These are phyloP conservation scores for Anomalospiza imberbis DNA, from an alignment of 2,797 vertebrate species.

Conservation along the genomic window DNA sequence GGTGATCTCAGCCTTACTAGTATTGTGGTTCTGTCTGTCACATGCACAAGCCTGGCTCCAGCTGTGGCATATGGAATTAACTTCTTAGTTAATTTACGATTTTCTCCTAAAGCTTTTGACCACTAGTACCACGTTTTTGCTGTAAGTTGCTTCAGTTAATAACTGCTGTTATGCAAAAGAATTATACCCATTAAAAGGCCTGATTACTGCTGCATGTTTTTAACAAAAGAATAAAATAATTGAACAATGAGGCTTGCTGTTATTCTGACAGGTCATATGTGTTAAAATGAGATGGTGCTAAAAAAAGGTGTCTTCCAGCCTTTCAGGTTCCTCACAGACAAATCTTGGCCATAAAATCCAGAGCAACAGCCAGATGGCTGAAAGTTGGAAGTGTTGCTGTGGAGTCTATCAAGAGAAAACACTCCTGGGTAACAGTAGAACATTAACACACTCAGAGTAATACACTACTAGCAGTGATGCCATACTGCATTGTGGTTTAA, in stretches of 20 bases:
- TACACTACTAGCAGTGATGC: neutral
- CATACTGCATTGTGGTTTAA: neutral
- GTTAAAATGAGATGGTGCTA: neutral
- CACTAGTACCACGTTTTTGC: neutral
- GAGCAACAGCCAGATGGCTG: conserved; percentile 11
- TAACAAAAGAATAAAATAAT: neutral
- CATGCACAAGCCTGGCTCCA: neutral
- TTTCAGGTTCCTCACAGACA: neutral
- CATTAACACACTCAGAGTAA: neutral
- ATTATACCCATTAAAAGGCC: neutral
- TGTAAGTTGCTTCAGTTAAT: neutral
- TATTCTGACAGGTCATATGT: neutral
- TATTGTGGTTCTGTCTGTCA: neutral
- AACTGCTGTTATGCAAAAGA: neutral
- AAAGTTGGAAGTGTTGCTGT: neutral
- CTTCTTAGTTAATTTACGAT: neutral
- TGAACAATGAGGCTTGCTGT: neutral
- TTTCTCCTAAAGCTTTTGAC: neutral
- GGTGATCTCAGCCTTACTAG: neutral
- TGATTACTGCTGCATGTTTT: neutral
- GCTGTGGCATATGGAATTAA: neutral
- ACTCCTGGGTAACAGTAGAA: neutral
- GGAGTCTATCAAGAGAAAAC: neutral
- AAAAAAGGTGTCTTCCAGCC: neutral
- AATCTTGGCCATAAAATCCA: conserved; percentile 26